Conservation (phyloP, 2,797 vertebrate genomes). For the Siniperca scherzeri region DNA sequence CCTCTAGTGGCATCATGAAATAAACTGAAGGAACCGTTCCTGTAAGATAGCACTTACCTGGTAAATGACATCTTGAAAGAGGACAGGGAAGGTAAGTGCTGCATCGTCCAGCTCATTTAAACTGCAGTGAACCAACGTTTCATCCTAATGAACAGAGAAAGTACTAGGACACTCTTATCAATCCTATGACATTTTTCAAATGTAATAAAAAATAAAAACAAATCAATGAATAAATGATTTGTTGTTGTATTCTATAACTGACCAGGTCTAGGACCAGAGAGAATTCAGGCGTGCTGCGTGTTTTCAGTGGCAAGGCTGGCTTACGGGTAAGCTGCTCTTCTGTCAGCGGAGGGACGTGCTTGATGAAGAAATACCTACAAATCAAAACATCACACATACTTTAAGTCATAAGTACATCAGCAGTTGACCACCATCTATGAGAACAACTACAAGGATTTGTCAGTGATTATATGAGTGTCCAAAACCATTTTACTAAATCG, state of each 20-base stretch:
- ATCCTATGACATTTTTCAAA: background rate
- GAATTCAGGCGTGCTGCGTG: conserved; percentile 98
- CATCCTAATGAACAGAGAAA: conserved; percentile 86
- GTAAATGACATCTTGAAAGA: conserved; percentile 99
- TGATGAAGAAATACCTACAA: conserved; percentile 98
- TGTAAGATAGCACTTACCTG: conserved; percentile 85
- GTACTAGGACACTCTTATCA: background rate
- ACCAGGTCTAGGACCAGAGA: conserved; percentile 98
- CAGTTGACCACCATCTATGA: background rate
- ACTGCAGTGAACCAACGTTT: conserved; percentile 98
- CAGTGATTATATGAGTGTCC: background rate
- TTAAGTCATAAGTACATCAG: background rate
- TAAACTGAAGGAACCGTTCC: fast-evolving
- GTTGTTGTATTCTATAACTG: conserved; percentile 48
- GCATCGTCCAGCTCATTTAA: conserved; percentile 98
- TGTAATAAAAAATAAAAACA: background rate
- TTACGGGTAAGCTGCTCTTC: conserved; percentile 99
- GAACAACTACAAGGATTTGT: no score
- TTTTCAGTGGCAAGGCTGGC: conserved; percentile 97
- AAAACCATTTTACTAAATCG: background rate
- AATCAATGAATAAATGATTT: background rate
- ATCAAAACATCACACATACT: conserved; percentile 28
- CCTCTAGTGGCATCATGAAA: conserved; percentile 65
- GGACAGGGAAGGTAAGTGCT: conserved; percentile 97
- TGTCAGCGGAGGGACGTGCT: conserved; percentile 97